Evolutionary conservation across 2,888 invertebrate species (phyloP), one percentile per base, ranked within the genome.

Genomic region (Carterocephalus palaemon): DNA sequence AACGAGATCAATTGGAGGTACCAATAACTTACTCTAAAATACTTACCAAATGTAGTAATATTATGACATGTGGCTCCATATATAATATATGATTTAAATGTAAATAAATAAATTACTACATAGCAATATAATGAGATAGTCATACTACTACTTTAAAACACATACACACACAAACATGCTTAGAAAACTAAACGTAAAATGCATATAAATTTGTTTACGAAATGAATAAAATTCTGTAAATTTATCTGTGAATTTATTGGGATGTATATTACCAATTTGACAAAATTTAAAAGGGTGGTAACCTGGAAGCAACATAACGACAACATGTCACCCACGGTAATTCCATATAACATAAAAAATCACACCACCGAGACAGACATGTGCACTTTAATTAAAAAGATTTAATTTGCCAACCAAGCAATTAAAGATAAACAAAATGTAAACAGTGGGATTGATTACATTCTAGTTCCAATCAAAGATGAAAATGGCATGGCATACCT

Each of bases 291-390:
- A 75, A 75, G 79, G 76, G 84, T 82, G 81, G 79, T 82, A 85
- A 81, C 87, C 87, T 87, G 87, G 86, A 84, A 77, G 75, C 75
- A 81, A 81, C 77, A 81, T 75, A 81, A 82, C 78, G 82, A 82
- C 82, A 82, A 74, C 75, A 76, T 70, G 74, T 75, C 76, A 80
- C 79, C 82, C 80, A 82, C 75, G 75, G 67, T 63, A 66, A 70
- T 66, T 70, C 52, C 61, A 64, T 63, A 70, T 70, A 78, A 53
- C 33, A 43, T 36, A 73, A 75, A 73, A 68, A 72, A 71, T 72
- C 75, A 86, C 80, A 82, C 75, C 77, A 81, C 70, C 71, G 64
- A 80, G 57, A 78, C 70, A 80, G 57, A 78, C 70, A 80, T 60
- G 75, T 68, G 75, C 77, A 77, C 67, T 70, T 62, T 61, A 67